Conservation (phyloP, 2,113 vertebrate genomes). For the Bos javanicus region DNA sequence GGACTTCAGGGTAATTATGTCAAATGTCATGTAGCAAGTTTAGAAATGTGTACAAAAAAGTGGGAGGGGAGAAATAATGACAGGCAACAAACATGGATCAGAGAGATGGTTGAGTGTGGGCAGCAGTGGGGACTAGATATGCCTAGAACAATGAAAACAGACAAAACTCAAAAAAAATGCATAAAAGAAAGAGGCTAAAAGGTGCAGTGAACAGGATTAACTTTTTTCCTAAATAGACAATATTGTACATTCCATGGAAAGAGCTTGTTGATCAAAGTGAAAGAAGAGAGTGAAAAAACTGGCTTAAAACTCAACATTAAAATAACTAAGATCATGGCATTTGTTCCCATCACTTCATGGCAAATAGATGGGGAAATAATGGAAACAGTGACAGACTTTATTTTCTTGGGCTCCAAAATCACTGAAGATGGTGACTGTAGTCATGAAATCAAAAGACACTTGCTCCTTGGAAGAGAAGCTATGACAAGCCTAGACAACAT, state of each 20-base stretch:
- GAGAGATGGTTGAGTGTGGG: background rate
- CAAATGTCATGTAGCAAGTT: background rate
- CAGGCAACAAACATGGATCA: background rate
- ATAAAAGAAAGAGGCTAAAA: background rate
- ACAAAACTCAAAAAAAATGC: background rate
- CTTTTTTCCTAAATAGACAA: background rate
- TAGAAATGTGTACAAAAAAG: no score
- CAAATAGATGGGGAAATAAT: background rate
- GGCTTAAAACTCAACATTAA: background rate
- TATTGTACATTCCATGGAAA: background rate
- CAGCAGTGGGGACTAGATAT: fast-evolving
- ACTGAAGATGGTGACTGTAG: background rate
- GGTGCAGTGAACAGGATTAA: background rate
- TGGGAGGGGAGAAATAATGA: background rate
- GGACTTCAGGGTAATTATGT: background rate
- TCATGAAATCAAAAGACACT: background rate
- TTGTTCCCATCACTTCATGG: background rate
- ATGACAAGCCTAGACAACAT: background rate
- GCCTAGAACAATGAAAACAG: background rate
- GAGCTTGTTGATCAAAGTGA: background rate
- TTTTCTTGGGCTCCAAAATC: background rate
- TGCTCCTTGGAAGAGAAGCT: background rate
- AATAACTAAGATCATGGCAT: background rate
- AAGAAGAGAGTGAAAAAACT: background rate
- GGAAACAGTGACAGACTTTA: background rate